phyloP scores from a whole-genome alignment of 2,797 vertebrate genomes.

The Zenarchopterus dispar region DNA sequence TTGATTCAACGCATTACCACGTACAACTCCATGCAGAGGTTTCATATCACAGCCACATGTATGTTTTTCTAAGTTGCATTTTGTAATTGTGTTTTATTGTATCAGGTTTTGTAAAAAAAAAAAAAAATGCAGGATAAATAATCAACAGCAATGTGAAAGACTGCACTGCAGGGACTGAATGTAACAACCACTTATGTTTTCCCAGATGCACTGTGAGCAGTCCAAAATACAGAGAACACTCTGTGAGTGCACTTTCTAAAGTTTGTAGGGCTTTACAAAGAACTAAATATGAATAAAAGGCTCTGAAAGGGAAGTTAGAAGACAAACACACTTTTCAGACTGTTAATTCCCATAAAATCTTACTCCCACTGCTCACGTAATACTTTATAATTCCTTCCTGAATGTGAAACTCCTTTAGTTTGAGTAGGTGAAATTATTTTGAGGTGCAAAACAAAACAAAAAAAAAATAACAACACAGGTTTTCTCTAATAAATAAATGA shows the following conservation, averaged over 20 bases:
- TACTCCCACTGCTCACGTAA: no score
- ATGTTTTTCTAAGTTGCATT: no score
- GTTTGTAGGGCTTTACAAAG: background rate
- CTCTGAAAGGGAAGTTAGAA: background rate
- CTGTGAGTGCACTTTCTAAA: background rate
- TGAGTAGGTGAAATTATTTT: background rate
- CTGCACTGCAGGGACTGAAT: background rate
- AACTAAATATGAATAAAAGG: background rate
- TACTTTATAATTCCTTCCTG: background rate
- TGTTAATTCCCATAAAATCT: background rate
- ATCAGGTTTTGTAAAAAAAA: no score
- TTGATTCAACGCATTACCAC: no score
- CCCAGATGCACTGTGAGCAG: background rate
- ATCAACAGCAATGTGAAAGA: no score
- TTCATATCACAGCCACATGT: no score
- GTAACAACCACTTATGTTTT: background rate
- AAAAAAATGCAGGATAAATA: no score
- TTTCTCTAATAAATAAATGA: constrained; percentile 1
- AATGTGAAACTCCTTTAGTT: background rate
- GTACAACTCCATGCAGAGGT: no score
- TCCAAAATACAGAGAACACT: background rate
- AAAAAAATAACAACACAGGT: constrained; percentile 10
- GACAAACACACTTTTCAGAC: background rate
- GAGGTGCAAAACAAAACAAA: constrained; percentile 6
- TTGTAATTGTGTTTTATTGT: no score